Evolutionary conservation across 2,797 vertebrate genomes (phyloP).

Genomic region (Halcyon leucocephala): DNA sequence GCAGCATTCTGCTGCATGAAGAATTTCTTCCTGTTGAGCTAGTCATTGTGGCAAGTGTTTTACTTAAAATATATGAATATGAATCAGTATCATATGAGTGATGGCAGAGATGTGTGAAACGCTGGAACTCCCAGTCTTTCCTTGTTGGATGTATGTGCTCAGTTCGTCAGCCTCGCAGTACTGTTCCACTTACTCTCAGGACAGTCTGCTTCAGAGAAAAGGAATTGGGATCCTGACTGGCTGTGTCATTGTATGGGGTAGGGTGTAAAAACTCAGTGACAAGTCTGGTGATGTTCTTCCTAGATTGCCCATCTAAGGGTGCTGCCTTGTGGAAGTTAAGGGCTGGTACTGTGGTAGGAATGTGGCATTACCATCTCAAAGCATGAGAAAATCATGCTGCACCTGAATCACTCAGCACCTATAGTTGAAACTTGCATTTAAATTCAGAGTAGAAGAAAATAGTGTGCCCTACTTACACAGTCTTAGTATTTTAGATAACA

Average conservation of each 20-base stretch:
- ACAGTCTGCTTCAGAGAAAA: background rate
- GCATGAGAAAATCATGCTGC: background rate
- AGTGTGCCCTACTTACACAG: rapidly evolving
- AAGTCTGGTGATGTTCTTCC: background rate
- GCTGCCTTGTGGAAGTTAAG: background rate
- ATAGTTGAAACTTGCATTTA: background rate
- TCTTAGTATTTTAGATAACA: background rate
- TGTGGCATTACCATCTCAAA: background rate
- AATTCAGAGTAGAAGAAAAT: background rate
- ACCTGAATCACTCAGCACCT: background rate
- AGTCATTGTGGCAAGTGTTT: background rate
- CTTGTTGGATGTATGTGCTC: background rate
- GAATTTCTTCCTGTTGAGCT: background rate
- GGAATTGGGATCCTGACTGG: background rate
- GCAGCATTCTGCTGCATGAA: background rate
- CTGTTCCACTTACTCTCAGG: background rate
- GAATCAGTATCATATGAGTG: background rate
- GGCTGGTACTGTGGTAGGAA: background rate
- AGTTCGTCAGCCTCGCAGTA: rapidly evolving
- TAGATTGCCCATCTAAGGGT: background rate
- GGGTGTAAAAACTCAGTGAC: background rate
- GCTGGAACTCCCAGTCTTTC: background rate
- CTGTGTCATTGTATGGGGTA: rapidly evolving
- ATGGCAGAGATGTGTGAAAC: background rate
- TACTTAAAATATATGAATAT: background rate